A percentile compares a stretch with the other conserved stretches of the same genome.
These are phyloP conservation scores for Anisognathus igniventris DNA, from an alignment of 2,797 vertebrate species.

Conservation along the genomic window DNA sequence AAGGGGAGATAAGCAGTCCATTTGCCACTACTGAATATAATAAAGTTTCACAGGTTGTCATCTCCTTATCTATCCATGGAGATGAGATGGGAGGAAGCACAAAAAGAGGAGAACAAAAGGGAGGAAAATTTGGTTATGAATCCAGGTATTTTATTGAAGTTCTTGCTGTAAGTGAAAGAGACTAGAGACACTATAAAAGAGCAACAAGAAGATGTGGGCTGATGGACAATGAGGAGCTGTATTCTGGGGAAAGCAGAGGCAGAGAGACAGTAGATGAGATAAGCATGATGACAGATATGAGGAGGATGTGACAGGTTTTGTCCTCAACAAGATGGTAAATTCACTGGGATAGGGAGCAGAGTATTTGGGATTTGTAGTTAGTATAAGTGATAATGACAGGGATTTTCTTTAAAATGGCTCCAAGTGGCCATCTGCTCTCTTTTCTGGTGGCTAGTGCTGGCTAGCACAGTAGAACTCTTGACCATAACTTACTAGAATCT, in stretches of 20 bases:
- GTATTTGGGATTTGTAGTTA: neutral
- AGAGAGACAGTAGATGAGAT: neutral
- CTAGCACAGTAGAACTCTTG: neutral
- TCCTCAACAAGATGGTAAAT: neutral
- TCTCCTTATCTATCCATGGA: neutral
- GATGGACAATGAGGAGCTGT: neutral
- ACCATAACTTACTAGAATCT: neutral
- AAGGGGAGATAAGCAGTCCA: neutral
- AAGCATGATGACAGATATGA: neutral
- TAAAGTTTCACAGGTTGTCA: neutral
- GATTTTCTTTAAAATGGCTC: neutral
- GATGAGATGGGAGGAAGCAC: neutral
- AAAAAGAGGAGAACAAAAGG: neutral
- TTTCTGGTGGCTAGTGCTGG: neutral
- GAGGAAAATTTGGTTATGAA: neutral
- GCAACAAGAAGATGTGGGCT: neutral
- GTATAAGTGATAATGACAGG: neutral
- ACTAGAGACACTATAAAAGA: neutral
- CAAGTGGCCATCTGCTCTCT: neutral
- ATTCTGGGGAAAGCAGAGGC: slow-evolving; percentile 22
- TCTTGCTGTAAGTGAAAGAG: neutral
- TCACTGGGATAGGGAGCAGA: neutral
- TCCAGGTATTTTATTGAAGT: neutral
- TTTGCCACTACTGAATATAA: neutral
- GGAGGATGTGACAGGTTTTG: neutral